Evolutionary conservation across 2,113 vertebrate genomes (phyloP), one percentile per base, ranked within the genome.

Genomic region (Neolamprologus sp.): DNA sequence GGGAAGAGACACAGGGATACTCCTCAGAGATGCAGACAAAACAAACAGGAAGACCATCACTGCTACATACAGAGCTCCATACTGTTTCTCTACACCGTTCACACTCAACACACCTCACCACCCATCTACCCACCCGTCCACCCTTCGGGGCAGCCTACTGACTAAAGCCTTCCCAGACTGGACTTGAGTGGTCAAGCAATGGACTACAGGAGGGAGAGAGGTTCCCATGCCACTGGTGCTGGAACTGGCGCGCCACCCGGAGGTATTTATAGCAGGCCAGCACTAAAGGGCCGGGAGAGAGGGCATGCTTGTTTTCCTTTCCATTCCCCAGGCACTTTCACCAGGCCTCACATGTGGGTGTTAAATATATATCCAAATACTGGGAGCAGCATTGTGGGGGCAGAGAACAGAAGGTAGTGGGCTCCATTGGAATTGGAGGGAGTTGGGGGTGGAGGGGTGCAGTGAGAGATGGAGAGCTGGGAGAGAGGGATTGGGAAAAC

Each of bases 141-240:
- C 55, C 82, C 68, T 85, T 79, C 37, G 19, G 90, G 92, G 73
- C 87, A 19, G 86, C 73, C 87, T 82, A 28, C 87, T 75, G 78
- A 89, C 92, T 86, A 28, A 85, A 91, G 84, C 81, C 93, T 96
- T 96, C 95, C 96, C 95, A 97, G 92, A 90, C 94, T 92, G 88
- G 93, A 91, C 86, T 81, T 37, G 28, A 94, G 89, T 85, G 93
- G 92, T 89, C 92, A 80, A 90, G 92, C 85, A 84, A 26, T 90
- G 94, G 93, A 92, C 94, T 60, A 86, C 85, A 84, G 90, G 86
- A 91, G 94, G 91, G 88, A 92, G 83, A 82, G 87, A 95, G 96
- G 98, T 99, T 99, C 98, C 98, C 98, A 99, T 98, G 98, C 97
- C 98, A 98, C 92, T 96, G 94, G 96, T 96, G 95, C 97, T 98